Percentiles rank a stretch among this genome's conserved stretches.
phyloP scores from a whole-genome alignment of 2,888 invertebrate genomes.

The Portevinia maculata region DNA sequence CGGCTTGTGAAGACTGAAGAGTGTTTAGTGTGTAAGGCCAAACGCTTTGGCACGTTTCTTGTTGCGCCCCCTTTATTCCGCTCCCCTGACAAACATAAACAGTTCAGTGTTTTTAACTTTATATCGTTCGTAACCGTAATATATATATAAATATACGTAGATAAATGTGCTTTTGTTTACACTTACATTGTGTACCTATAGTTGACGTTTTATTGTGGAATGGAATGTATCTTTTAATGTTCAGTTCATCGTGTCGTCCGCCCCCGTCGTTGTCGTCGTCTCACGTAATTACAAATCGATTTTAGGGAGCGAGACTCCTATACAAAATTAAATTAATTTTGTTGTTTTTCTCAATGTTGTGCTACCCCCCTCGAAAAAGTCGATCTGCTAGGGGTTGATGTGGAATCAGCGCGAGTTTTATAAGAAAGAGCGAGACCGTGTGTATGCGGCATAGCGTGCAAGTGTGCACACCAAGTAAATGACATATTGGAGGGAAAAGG shows the following conservation, averaged over 20 bases:
- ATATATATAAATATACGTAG: conserved; percentile 17
- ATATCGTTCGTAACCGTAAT: conserved; percentile 14
- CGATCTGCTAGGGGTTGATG: conserved; percentile 67
- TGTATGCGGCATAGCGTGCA: conserved; percentile 16
- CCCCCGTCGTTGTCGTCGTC: conserved; percentile 38
- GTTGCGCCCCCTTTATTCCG: conserved; percentile 59
- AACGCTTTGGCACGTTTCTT: conserved; percentile 56
- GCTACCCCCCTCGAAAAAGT: conserved; percentile 33
- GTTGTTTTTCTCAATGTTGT: conserved; percentile 68
- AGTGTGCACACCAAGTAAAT: conserved; percentile 37
- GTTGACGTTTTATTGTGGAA: conserved; percentile 60
- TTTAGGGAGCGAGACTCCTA: conserved; percentile 74
- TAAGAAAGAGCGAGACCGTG: conserved; percentile 69
- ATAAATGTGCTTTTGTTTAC: conserved; percentile 65
- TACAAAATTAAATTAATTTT: conserved; percentile 73
- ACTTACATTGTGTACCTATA: conserved; percentile 40
- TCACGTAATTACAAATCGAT: conserved; percentile 75
- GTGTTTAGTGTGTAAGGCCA: conserved; percentile 56
- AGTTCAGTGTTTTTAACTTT: conserved; percentile 42
- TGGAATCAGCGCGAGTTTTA: conserved; percentile 40
- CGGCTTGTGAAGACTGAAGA: conserved; percentile 54
- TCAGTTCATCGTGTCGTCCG: conserved; percentile 40
- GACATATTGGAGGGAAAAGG: conserved; percentile 62
- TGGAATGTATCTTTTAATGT: conserved; percentile 59
- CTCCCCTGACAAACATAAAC: conserved; percentile 67